phyloP scores from a whole-genome alignment of 2,888 invertebrate species.

The Crossocerus cetratus region DNA sequence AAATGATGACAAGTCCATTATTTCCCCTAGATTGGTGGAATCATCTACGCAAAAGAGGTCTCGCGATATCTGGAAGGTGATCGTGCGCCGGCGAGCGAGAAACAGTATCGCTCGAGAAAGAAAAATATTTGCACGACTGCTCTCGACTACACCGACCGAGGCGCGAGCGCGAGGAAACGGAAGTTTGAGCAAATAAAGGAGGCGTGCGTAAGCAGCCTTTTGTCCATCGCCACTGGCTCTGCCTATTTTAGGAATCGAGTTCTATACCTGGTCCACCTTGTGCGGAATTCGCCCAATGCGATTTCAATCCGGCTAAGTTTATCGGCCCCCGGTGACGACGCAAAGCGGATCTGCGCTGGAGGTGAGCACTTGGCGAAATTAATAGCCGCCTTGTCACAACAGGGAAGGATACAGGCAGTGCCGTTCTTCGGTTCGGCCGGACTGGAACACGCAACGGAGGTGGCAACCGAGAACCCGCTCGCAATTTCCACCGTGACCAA shows the following conservation, averaged over 20 bases:
- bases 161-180: background rate
- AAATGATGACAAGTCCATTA: too few relatives aligned
- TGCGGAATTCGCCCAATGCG: too few relatives aligned
- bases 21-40: too few relatives aligned
- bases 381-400: slow-evolving; percentile 60
- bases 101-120: background rate
- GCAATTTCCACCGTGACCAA: slow-evolving; percentile 64
- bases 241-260: too few relatives aligned
- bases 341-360: too few relatives aligned
- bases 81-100: too few relatives aligned
- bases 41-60: too few relatives aligned
- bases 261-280: too few relatives aligned
- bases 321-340: too few relatives aligned
- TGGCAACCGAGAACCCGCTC: slow-evolving; percentile 44
- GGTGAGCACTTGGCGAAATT: slow-evolving; percentile 43
- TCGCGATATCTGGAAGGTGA: too few relatives aligned
- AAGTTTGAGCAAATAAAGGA: background rate
- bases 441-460: slow-evolving; percentile 45
- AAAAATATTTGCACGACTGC: slow-evolving; percentile 1
- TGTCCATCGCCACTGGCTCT: too few relatives aligned
- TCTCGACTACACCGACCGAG: background rate
- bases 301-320: too few relatives aligned
- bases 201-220: background rate
- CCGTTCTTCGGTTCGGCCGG: slow-evolving; percentile 42
- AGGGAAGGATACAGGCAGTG: slow-evolving; percentile 54